Evolutionary conservation across 2,797 vertebrate species (phyloP), one percentile per base, ranked within the genome.

Genomic region (Rhinatrema bivittatum): DNA sequence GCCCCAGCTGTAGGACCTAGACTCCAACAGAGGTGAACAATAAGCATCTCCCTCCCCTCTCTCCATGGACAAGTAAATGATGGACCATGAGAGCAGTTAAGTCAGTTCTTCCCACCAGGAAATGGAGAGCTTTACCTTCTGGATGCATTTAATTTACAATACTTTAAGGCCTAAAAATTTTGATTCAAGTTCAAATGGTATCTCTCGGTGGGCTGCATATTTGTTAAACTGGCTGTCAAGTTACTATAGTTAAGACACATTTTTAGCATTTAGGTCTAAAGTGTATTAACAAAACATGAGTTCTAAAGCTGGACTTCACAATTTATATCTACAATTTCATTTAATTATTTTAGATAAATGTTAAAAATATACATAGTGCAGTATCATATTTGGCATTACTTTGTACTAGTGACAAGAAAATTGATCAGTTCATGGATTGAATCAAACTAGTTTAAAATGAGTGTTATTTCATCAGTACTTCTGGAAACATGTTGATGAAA

Each of bases 241-340:
- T 62, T 40, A 33, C 59, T 55, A 62, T 60, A 50, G 55, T 67
- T 61, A 61, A 60, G 22, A 25, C 16, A 25, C 44, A 69, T 51
- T 44, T 57, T 55, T 48, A 74, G 53, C 60, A 73, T 24, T 62
- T 13, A 11, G 31, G 60, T 54, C 39, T 50, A 62, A 64, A 62
- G 41, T 45, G 57, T 38, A 40, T 53, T 56, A 50, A 47, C 20
- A 42, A 39, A 60, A 22, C 60, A 39, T 56, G 41, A 35, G 26
- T 52, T 45, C 70, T 74, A 73, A 80, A 72, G 55, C 65, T 75
- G 51, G 40, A 62, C 74, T 63, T 42, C 59, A 61, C 56, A 53
- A 20, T 21, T 53, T 43, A 26, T 20, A 41, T 39, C 29, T 58
- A 42, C 9, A 33, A 39, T 43, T 65, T 47, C 50, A 47, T 52